Conservation (phyloP, 2,888 invertebrate species). For the Heliconius cydno region DNA sequence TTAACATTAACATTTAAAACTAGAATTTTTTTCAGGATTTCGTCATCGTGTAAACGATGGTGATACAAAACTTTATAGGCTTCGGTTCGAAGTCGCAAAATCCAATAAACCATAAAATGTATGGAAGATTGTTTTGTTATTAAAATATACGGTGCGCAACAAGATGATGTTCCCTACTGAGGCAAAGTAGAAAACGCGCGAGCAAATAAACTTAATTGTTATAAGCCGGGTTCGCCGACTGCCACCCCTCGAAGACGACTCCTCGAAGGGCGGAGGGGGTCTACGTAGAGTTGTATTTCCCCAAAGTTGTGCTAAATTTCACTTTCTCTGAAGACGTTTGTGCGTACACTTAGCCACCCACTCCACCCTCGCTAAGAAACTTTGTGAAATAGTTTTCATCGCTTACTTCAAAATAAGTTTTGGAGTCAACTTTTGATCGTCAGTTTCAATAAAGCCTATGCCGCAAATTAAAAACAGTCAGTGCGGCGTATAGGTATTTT, state of each 20-base stretch:
- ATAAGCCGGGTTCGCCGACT: conserved; percentile 77
- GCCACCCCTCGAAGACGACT: conserved; percentile 64
- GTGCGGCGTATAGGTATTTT: conserved; percentile 10
- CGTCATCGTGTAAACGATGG: background rate
- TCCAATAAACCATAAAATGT: conserved; percentile 32
- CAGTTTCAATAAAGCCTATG: conserved; percentile 1
- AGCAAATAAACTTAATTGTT: conserved; percentile 82
- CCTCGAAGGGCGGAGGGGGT: conserved; percentile 61
- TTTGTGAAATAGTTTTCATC: conserved; percentile 67
- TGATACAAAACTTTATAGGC: background rate
- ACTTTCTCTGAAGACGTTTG: conserved; percentile 81
- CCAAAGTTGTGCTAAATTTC: conserved; percentile 83
- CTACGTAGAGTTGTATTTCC: conserved; percentile 76
- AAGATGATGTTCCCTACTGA: conserved; percentile 40
- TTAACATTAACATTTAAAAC: conserved; percentile 34
- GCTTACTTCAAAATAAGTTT: conserved; percentile 53
- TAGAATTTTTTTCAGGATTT: background rate
- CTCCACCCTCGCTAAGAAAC: conserved; percentile 63
- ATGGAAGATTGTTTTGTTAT: conserved; percentile 30
- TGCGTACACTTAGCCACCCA: conserved; percentile 80
- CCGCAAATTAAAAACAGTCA: conserved; percentile 19
- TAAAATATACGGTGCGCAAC: conserved; percentile 35
- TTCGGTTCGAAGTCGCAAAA: conserved; percentile 17
- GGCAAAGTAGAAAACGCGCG: conserved; percentile 70
- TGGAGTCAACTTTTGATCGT: conserved; percentile 31